phyloP scores from a whole-genome alignment of 2,888 invertebrate genomes.

The Folsomia candida region DNA sequence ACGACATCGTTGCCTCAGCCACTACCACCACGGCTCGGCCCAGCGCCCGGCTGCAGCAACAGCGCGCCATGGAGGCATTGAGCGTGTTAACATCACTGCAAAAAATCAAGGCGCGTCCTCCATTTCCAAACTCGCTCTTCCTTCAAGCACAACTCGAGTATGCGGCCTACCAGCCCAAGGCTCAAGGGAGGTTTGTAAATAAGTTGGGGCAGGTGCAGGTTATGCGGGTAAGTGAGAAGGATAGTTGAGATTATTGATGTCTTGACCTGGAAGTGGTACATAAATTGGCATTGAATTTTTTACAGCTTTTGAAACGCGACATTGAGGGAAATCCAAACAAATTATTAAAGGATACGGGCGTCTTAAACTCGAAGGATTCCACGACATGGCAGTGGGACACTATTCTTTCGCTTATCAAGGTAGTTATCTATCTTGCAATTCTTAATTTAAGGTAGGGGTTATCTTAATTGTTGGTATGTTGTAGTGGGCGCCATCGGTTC shows the following conservation, averaged over 20 bases:
- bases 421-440: constrained; percentile 53
- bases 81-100: constrained; percentile 43
- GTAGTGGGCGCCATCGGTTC: constrained; percentile 58
- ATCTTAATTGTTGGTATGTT: background rate
- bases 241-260: background rate
- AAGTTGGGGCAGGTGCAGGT: constrained; percentile 47
- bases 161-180: constrained; percentile 35
- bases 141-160: constrained; percentile 44
- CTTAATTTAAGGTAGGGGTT: constrained; percentile 21
- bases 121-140: constrained; percentile 44
- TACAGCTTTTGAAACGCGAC: constrained; percentile 57
- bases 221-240: constrained; percentile 31
- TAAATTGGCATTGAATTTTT: no score
- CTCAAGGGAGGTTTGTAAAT: constrained; percentile 42
- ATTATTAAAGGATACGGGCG: constrained; percentile 75
- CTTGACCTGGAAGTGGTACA: no score
- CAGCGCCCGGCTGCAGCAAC: constrained; percentile 21
- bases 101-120: constrained; percentile 43
- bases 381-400: constrained; percentile 90
- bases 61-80: constrained; percentile 49
- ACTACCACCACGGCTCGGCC: constrained; percentile 37
- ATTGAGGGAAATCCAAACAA: constrained; percentile 58
- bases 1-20: constrained; percentile 36
- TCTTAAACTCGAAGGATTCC: constrained; percentile 75
- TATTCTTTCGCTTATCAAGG: constrained; percentile 77